Conservation (phyloP, 2,797 vertebrate genomes). For the Pachyuromys duprasi region DNA sequence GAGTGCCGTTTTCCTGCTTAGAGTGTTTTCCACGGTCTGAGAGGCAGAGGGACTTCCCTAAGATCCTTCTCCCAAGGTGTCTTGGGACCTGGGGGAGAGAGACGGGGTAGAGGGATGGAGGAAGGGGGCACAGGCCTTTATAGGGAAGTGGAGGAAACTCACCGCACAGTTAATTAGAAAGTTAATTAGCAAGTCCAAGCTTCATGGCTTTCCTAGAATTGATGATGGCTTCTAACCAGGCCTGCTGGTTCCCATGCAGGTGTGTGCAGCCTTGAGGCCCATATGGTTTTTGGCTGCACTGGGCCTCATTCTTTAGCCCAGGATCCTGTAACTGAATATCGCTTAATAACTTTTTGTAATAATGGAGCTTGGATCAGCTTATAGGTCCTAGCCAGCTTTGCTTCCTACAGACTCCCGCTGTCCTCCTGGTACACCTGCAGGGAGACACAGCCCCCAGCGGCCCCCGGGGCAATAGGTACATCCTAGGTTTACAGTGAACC, state of each 20-base stretch:
- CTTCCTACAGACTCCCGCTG: slow-evolving; percentile 70
- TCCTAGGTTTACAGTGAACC: neutral
- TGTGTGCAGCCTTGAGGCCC: slow-evolving; percentile 75
- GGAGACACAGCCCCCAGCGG: slow-evolving; percentile 2
- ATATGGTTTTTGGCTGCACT: slow-evolving; percentile 69
- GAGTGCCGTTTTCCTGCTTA: slow-evolving; percentile 23
- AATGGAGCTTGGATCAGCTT: slow-evolving; percentile 73
- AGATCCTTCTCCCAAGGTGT: slow-evolving; percentile 31
- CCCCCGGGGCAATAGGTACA: slow-evolving; percentile 27
- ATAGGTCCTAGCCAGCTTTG: slow-evolving; percentile 67
- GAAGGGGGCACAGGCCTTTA: slow-evolving; percentile 55
- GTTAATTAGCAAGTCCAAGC: slow-evolving; percentile 82
- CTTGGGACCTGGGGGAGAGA: neutral
- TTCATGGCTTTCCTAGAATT: slow-evolving; percentile 75
- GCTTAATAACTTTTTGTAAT: slow-evolving; percentile 85
- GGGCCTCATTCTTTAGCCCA: slow-evolving; percentile 75
- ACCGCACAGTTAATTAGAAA: slow-evolving; percentile 81
- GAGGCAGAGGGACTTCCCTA: neutral
- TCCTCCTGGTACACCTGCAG: slow-evolving; percentile 73
- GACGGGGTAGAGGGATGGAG: neutral
- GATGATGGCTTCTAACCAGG: slow-evolving; percentile 74
- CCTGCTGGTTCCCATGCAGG: slow-evolving; percentile 78
- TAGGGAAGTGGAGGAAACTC: slow-evolving; percentile 79
- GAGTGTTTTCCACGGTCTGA: neutral
- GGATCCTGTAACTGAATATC: slow-evolving; percentile 84